A percentile compares a stretch with the other conserved stretches of the same genome.
Conservation (phyloP, 1,140 invertebrate genomes). For the Hyposmocoma kahamanoa region DNA sequence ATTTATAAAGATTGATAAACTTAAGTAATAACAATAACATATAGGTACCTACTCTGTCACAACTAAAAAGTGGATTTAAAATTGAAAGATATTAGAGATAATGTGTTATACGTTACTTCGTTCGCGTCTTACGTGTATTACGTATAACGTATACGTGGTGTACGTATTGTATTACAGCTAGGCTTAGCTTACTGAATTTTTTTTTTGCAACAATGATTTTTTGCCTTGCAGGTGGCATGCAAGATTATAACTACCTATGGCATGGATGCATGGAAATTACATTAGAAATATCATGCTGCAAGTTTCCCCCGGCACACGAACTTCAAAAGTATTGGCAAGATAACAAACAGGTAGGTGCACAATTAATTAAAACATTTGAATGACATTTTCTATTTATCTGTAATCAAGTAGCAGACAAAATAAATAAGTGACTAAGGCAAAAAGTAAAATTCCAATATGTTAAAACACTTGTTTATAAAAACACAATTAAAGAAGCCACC, state of each 20-base stretch:
- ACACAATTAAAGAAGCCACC: constrained; percentile 5
- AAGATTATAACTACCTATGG: constrained; percentile 99
- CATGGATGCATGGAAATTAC: constrained; percentile 99
- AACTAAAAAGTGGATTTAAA: too few species aligned
- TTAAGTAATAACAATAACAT: too few species aligned
- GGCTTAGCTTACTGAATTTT: too few species aligned
- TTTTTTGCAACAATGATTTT: too few species aligned
- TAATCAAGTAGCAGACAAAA: constrained; percentile 1
- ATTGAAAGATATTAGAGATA: too few species aligned
- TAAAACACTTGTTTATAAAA: constrained; percentile 6
- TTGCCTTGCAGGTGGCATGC: constrained; percentile 81
- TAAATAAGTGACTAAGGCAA: constrained; percentile 2
- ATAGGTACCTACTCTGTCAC: too few species aligned
- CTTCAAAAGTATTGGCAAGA: constrained; percentile 95
- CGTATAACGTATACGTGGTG: too few species aligned
- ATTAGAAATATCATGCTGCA: constrained; percentile 97
- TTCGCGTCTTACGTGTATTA: too few species aligned
- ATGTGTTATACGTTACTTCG: too few species aligned
- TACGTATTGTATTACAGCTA: too few species aligned
- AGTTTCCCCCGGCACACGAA: constrained; percentile 90
- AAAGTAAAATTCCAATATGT: neutral
- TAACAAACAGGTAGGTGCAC: constrained; percentile 92
- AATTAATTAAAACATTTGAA: too few species aligned
- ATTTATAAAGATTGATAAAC: too few species aligned
- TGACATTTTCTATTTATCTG: constrained; percentile 5